phyloP scores from a whole-genome alignment of 2,113 vertebrate genomes.

The Eudorcas thomsonii region DNA sequence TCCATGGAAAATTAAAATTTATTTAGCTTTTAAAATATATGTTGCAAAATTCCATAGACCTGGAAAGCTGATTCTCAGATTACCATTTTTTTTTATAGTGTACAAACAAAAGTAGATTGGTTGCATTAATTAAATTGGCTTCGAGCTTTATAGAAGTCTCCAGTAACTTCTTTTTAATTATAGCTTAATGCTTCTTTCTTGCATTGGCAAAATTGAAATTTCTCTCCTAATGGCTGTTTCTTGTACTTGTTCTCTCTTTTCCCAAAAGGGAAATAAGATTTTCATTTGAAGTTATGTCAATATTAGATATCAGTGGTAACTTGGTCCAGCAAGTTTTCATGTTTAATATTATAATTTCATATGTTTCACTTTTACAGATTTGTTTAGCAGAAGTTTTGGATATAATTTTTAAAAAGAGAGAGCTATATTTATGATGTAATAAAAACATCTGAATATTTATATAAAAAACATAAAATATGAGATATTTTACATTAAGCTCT shows the following conservation, averaged over 20 bases:
- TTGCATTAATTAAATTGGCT: conserved; percentile 69
- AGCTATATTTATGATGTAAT: neutral
- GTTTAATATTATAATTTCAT: neutral
- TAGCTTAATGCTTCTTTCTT: conserved; percentile 56
- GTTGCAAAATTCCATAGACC: neutral
- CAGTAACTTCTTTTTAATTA: conserved; percentile 71
- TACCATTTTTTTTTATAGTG: neutral
- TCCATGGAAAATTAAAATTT: neutral
- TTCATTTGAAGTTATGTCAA: neutral
- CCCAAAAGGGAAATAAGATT: neutral
- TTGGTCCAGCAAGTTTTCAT: neutral
- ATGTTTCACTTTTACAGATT: neutral
- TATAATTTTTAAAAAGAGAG: neutral
- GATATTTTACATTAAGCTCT: neutral
- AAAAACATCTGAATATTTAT: neutral
- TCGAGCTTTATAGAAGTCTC: conserved; percentile 57
- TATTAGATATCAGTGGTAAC: neutral
- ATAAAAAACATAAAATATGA: neutral
- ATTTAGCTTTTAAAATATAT: neutral
- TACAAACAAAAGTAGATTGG: conserved; percentile 5
- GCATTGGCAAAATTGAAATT: conserved; percentile 61
- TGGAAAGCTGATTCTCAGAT: conserved; percentile 16
- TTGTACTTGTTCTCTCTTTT: neutral
- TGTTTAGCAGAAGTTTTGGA: neutral
- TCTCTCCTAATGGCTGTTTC: conserved; percentile 11